phyloP scores from a whole-genome alignment of 2,888 invertebrate species.

The Desoria tigrina region DNA sequence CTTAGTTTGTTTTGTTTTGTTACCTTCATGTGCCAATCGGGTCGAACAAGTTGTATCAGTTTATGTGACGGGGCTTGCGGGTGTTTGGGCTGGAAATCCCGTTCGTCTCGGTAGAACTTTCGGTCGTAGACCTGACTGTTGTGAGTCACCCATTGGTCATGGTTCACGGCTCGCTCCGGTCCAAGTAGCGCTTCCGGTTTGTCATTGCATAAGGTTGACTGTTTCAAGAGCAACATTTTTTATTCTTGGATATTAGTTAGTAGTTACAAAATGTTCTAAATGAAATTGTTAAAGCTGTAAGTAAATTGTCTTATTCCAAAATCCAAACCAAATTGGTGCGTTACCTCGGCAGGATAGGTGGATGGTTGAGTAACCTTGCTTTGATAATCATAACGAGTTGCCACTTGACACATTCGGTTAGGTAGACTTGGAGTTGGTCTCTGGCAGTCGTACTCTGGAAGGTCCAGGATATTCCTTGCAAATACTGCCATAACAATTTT shows the following conservation, averaged over 20 bases:
- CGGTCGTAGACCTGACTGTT: constrained; percentile 10
- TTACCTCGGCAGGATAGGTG: constrained; percentile 10
- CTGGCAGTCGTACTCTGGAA: background rate
- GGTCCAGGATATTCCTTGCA: background rate
- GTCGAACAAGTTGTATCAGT: background rate
- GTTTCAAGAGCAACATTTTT: no score
- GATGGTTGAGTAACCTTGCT: background rate
- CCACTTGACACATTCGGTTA: background rate
- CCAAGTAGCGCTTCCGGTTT: background rate
- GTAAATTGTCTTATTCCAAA: no score
- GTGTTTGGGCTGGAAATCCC: constrained; percentile 21
- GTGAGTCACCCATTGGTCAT: constrained; percentile 14
- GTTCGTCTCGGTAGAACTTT: constrained; percentile 18
- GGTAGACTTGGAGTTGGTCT: background rate
- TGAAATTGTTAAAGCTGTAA: no score
- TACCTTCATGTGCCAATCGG: constrained; percentile 18
- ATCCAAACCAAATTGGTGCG: no score
- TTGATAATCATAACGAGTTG: constrained; percentile 4
- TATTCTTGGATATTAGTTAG: no score
- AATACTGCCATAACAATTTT: no score
- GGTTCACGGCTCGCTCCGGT: background rate
- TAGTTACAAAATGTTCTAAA: no score
- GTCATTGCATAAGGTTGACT: constrained; percentile 10
- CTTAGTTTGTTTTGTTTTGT: background rate
- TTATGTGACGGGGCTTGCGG: constrained; percentile 12